Evolutionary conservation across 1,140 invertebrate species (phyloP).

Genomic region (Eurosta solidaginis): DNA sequence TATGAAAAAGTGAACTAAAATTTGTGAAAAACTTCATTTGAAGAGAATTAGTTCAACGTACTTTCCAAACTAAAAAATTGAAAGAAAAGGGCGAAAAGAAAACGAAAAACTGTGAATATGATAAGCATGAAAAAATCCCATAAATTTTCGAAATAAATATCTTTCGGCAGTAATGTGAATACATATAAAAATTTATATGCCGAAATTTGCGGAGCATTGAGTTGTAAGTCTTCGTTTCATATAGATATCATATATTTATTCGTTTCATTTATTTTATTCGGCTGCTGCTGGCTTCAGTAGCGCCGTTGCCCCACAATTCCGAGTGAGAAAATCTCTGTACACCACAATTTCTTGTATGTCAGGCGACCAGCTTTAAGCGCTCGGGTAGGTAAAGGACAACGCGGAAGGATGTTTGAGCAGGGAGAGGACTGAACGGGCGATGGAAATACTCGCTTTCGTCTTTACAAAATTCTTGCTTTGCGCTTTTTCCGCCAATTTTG

Average conservation of each 20-base stretch:
- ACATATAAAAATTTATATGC: slow-evolving; percentile 25
- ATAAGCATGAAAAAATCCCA: background rate
- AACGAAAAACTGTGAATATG: background rate
- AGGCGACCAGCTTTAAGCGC: background rate
- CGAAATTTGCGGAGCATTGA: slow-evolving; percentile 24
- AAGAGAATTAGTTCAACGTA: background rate
- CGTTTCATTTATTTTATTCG: slow-evolving; percentile 22
- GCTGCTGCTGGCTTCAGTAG: background rate
- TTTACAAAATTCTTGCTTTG: background rate
- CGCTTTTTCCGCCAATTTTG: background rate
- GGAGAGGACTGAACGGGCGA: background rate
- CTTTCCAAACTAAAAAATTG: background rate
- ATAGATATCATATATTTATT: slow-evolving; percentile 1
- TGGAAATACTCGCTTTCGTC: background rate
- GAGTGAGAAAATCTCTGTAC: slow-evolving; percentile 27
- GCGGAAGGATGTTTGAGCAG: background rate
- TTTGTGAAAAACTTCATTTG: background rate
- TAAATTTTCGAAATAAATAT: slow-evolving; percentile 27
- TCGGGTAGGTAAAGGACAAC: background rate
- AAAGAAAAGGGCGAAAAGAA: background rate
- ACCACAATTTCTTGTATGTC: slow-evolving; percentile 21
- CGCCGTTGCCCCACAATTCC: slow-evolving; percentile 7
- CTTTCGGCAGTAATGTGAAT: slow-evolving; percentile 24
- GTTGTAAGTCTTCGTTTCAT: slow-evolving; percentile 7
- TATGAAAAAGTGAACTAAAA: background rate